Percentiles rank a stretch among this genome's conserved stretches.
Evolutionary conservation across 1,140 invertebrate species (phyloP).

Genomic region (Riptortus pedestris): DNA sequence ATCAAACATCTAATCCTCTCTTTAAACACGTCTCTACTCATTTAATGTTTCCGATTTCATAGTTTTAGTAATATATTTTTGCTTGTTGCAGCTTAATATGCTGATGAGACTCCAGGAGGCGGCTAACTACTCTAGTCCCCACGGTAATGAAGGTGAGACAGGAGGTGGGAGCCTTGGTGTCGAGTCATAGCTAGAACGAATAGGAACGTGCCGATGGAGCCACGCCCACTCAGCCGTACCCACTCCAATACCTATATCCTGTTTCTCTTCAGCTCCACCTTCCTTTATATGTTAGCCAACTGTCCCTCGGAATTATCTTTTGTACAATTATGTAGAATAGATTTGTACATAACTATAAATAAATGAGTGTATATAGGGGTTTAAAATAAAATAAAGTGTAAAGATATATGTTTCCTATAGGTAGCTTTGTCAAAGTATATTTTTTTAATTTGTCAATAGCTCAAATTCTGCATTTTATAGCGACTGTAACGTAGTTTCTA

Average conservation of each 20-base stretch:
- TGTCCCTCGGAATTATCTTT: neutral
- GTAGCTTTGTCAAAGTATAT: conserved; percentile 2
- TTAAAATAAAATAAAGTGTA: neutral
- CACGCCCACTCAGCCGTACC: conserved; percentile 5
- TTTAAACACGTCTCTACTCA: no score
- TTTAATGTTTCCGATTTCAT: no score
- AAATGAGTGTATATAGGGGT: neutral
- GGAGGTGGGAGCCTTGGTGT: neutral
- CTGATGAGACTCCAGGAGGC: conserved; percentile 88
- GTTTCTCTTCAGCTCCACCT: no score
- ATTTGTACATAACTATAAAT: neutral
- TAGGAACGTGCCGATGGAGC: no score
- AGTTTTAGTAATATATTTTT: no score
- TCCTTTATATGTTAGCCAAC: no score
- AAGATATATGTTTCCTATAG: conserved; percentile 9
- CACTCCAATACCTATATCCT: no score
- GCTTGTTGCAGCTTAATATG: conserved; percentile 81
- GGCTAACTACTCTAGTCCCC: conserved; percentile 77
- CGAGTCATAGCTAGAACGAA: neutral
- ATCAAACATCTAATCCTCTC: no score
- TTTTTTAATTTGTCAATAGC: conserved; percentile 16
- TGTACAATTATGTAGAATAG: neutral
- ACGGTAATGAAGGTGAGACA: conserved; percentile 72
- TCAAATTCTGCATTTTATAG: conserved; percentile 11
- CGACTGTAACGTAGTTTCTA: no score